These are phyloP conservation scores for Thamnophis elegans DNA, from an alignment of 2,797 vertebrate species.

Conservation along the genomic window DNA sequence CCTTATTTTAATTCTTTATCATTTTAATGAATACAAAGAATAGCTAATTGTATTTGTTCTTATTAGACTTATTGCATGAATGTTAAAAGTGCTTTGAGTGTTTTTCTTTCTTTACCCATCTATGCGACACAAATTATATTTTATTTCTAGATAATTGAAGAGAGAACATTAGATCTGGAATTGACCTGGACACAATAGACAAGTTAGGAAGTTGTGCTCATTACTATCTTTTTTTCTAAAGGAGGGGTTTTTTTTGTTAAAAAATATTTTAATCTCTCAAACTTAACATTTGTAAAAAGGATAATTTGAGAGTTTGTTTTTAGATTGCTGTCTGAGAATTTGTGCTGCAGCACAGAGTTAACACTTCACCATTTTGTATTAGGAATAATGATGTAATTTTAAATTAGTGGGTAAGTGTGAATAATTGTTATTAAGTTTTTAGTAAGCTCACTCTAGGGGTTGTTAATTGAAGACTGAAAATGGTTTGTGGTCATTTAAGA, in stretches of 20 bases:
- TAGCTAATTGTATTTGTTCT: not conserved
- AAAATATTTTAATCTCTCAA: not conserved
- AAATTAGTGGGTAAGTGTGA: not conserved
- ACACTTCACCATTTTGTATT: not conserved
- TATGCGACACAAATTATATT: not conserved
- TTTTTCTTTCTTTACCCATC: not conserved
- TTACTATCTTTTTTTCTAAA: not conserved
- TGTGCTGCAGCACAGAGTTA: not conserved
- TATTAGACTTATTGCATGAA: not conserved
- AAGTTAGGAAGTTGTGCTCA: not conserved
- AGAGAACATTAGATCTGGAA: not conserved
- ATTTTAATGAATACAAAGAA: not conserved
- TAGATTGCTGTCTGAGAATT: not conserved
- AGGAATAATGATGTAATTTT: conserved; percentile 1
- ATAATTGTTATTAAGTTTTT: conserved; percentile 33
- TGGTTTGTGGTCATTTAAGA: conserved; percentile 15
- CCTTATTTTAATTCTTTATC: not conserved
- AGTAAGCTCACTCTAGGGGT: not conserved
- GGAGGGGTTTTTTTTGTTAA: not conserved
- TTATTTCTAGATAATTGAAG: conserved; percentile 28
- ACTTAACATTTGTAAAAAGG: not conserved
- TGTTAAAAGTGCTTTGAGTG: not conserved
- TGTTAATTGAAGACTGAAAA: conserved; percentile 39
- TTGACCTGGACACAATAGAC: not conserved
- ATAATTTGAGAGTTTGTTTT: not conserved